A percentile compares a stretch with the other conserved stretches of the same genome.
Evolutionary conservation across 2,113 vertebrate species (phyloP).

Genomic region (Sylvietta virens): DNA sequence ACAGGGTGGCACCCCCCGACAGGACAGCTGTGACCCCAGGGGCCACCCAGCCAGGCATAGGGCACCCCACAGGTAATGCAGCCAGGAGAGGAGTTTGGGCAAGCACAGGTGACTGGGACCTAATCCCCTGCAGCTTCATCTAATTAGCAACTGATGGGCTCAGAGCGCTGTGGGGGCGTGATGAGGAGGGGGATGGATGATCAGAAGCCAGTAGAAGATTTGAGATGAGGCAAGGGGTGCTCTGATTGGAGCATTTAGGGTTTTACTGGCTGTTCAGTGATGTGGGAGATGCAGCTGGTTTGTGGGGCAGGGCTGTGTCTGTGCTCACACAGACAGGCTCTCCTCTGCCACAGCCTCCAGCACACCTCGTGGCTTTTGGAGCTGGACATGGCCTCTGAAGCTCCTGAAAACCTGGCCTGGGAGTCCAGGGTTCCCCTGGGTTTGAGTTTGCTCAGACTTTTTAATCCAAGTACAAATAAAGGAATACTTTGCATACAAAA

Average conservation of each 20-base stretch:
- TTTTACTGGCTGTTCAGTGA: not conserved
- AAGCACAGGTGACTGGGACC: not conserved
- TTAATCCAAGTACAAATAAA: not conserved
- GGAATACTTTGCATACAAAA: not conserved
- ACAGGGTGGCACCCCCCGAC: too few species aligned
- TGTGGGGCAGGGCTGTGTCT: not conserved
- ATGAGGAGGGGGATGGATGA: not conserved
- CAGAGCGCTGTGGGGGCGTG: not conserved
- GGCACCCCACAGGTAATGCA: not conserved
- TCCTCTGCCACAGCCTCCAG: not conserved
- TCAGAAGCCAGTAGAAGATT: not conserved
- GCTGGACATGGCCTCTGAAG: fast-evolving
- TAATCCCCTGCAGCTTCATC: not conserved
- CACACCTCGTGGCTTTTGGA: not conserved
- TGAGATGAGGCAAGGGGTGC: not conserved
- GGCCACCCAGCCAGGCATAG: not conserved
- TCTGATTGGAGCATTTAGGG: not conserved
- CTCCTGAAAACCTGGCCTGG: not conserved
- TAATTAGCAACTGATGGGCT: not conserved
- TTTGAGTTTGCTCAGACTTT: not conserved
- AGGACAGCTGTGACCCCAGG: not conserved
- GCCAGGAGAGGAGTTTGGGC: not conserved
- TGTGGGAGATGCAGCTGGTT: not conserved
- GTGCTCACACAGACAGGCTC: not conserved
- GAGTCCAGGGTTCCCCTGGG: not conserved